Base-by-base conservation (phyloP, 2,113 vertebrate genomes). In the Dendrocopos noguchii region DNA sequence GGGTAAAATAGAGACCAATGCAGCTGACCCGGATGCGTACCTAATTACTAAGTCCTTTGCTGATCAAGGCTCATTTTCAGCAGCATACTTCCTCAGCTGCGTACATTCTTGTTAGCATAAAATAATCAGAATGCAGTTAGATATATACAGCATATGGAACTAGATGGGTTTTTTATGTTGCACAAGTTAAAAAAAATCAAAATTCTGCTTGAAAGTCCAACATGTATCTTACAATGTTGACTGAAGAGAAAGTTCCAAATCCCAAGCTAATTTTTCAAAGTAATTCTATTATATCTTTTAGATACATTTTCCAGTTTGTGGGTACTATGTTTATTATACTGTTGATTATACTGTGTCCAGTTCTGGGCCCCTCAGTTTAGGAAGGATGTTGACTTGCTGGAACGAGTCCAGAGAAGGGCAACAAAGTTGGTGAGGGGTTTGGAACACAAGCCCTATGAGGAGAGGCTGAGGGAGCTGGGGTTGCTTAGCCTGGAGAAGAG, bases 201-300 rank as follows among this genome's bases (percentile, higher is more conserved):
- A 88, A 61, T 29, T 5, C 44, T 78, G 34, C 50, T 88, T 79
- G 18, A 33, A 93, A 92, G n/a, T 63, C 61, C 39, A 72, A 72
- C 12, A 76, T 9, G 3, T 44, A 84, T n/a, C 61, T 84, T 82
- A 29, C 8, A 75, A 31, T 2, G 7, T 36, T 3, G 17, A 63
- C 50, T 10, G 12, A 57, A 87, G 55, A 72, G 88, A 65, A 95
- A 92, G 63, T 70, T 93, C 50, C 39, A 73, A 3, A 2, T 71
- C 36, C 27, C 59, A 39, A 39, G 39, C 39, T 39, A 39, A 39
- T 39, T 81, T 94, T 95, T 71, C 89, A 88, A 75, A 31, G 63
- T 66, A 94, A 88, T 94, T 85, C 82, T 84, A 64, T 92, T 87
- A 33, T 27, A 67, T 74, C 61, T 77, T 92, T 87, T 68, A 89